Percentiles rank a stretch among this genome's conserved stretches.
Evolutionary conservation across 2,113 vertebrate species (phyloP).

Genomic region (Sula dactylatra): DNA sequence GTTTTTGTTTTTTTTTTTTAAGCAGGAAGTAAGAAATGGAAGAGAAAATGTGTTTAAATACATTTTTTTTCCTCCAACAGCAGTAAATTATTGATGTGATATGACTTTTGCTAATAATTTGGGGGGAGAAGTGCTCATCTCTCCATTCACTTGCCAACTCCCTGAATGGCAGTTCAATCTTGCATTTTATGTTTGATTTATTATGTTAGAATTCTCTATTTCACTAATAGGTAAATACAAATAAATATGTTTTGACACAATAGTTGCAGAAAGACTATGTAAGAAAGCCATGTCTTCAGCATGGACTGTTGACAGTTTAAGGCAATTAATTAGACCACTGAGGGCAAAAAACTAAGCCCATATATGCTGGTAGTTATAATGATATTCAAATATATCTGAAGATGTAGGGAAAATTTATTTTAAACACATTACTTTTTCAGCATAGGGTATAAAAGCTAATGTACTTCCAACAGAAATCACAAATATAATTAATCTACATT

Average conservation of each 20-base stretch:
- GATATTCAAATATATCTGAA: neutral
- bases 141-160: neutral
- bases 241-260: neutral
- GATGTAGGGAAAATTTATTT: neutral
- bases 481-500: neutral
- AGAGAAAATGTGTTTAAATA: neutral
- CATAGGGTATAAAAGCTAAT: neutral
- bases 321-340: neutral
- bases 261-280: neutral
- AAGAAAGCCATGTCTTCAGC: neutral
- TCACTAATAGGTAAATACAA: neutral
- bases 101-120: slow-evolving; percentile 3
- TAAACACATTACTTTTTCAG: neutral
- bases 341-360: neutral
- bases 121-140: neutral
- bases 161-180: neutral
- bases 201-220: slow-evolving; percentile 32
- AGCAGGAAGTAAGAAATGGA: slow-evolving; percentile 3
- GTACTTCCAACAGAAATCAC: neutral
- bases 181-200: neutral
- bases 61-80: neutral
- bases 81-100: slow-evolving; percentile 41
- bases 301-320: neutral
- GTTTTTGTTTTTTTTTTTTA: neutral
- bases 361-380: neutral